These are phyloP conservation scores for Equus quagga DNA, from an alignment of 2,113 vertebrate species.

Conservation along the genomic window DNA sequence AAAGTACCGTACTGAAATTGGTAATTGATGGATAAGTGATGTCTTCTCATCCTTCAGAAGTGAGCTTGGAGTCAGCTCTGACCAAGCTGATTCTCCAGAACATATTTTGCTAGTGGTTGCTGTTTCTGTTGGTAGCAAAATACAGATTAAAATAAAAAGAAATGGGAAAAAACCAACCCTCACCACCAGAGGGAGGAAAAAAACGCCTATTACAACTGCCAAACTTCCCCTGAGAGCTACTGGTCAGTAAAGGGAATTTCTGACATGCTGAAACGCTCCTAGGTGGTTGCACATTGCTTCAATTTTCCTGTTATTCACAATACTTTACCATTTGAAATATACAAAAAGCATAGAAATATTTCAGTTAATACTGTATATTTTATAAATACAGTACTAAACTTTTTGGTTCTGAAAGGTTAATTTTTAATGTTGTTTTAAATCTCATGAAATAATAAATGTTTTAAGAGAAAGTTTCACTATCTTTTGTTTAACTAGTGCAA, in stretches of 20 bases:
- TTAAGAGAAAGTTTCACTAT: not conserved
- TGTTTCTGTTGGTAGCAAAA: not conserved
- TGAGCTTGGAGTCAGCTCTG: not conserved
- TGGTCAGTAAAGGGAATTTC: not conserved
- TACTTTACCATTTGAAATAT: not conserved
- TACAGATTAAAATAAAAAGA: not conserved
- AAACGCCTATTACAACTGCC: not conserved
- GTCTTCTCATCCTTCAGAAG: not conserved
- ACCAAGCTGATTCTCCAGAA: not conserved
- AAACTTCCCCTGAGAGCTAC: not conserved
- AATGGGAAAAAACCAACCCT: not conserved
- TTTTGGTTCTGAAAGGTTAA: not conserved
- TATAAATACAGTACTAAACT: not conserved
- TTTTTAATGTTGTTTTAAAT: not conserved
- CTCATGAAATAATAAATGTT: not conserved
- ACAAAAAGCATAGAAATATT: not conserved
- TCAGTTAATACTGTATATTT: not conserved
- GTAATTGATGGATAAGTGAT: not conserved
- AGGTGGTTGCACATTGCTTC: not conserved
- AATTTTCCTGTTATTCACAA: not conserved
- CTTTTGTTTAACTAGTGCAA: not conserved
- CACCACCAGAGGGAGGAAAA: accelerated
- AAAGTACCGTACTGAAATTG: not conserved
- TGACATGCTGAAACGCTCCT: not conserved
- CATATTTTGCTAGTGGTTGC: not conserved